phyloP scores from a whole-genome alignment of 2,888 invertebrate species.

The Calliscelio sp. region DNA sequence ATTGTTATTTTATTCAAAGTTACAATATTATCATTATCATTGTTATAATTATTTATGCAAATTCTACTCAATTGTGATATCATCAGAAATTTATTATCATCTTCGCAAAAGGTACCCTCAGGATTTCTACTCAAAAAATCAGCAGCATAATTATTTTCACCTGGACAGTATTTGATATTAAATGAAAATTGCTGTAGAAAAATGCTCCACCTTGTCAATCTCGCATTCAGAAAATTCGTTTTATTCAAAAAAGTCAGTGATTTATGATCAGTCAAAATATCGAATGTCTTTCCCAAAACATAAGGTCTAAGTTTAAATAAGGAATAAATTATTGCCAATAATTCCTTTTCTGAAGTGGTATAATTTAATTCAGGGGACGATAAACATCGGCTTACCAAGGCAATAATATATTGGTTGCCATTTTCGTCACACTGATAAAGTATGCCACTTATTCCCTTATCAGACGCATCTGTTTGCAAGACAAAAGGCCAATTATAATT shows the following conservation, averaged over 20 bases:
- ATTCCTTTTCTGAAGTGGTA: slow-evolving; percentile 52
- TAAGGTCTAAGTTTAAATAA: slow-evolving; percentile 38
- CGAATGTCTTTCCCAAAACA: slow-evolving; percentile 9
- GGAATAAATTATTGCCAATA: slow-evolving; percentile 48
- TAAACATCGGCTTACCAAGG: slow-evolving; percentile 41
- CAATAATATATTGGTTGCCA: slow-evolving; percentile 19
- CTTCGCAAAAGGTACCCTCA: slow-evolving; percentile 4
- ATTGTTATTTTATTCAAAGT: background rate
- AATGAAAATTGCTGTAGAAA: slow-evolving; percentile 17
- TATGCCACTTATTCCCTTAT: slow-evolving; percentile 17
- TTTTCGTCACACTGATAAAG: slow-evolving; percentile 29
- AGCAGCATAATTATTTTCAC: background rate
- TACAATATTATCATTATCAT: background rate
- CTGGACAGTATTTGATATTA: background rate
- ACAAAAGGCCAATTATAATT: background rate
- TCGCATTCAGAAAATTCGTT: background rate
- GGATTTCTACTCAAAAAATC: slow-evolving; percentile 16
- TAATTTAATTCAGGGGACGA: slow-evolving; percentile 2
- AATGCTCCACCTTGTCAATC: slow-evolving; percentile 17
- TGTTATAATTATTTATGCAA: background rate
- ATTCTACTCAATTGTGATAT: background rate
- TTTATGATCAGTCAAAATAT: slow-evolving; percentile 44
- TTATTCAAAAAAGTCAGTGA: slow-evolving; percentile 6
- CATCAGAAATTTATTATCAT: background rate
- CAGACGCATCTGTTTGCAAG: slow-evolving; percentile 8